Evolutionary conservation across 2,113 vertebrate species (phyloP).

Genomic region (Tetrax tetrax): DNA sequence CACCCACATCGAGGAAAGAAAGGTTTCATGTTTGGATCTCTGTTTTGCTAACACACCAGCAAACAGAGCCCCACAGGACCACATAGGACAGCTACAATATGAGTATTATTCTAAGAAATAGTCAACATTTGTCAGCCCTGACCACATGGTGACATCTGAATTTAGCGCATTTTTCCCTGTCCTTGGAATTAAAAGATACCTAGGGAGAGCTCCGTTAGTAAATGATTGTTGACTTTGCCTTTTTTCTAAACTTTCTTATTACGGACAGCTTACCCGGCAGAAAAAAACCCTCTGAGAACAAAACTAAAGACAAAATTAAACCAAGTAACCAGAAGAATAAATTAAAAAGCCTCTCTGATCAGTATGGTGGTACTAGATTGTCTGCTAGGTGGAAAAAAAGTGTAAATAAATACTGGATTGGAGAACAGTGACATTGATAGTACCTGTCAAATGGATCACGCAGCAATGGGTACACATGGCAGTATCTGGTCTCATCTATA

Average conservation of each 20-base stretch:
- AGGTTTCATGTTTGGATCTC: slow-evolving; percentile 4
- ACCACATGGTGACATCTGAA: slow-evolving; percentile 14
- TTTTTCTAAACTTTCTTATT: neutral
- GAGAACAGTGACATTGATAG: neutral
- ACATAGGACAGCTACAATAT: slow-evolving; percentile 2
- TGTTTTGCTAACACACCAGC: slow-evolving; percentile 25
- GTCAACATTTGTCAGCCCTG: slow-evolving; percentile 5
- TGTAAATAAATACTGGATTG: neutral
- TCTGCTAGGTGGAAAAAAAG: neutral
- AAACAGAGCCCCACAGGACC: slow-evolving; percentile 20
- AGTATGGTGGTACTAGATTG: neutral
- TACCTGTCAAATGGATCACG: neutral
- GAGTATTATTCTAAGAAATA: slow-evolving; percentile 27
- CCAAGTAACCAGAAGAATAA: neutral
- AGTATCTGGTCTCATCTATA: neutral
- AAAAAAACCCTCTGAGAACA: neutral
- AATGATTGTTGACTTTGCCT: neutral
- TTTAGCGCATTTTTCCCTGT: neutral
- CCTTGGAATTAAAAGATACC: neutral
- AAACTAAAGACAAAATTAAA: neutral
- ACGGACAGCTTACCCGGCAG: neutral
- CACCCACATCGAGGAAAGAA: slow-evolving; percentile 20
- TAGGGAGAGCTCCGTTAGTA: neutral
- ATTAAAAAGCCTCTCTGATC: neutral
- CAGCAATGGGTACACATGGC: neutral